Evolutionary conservation across 2,113 vertebrate species (phyloP).

Genomic region (Equus przewalskii): DNA sequence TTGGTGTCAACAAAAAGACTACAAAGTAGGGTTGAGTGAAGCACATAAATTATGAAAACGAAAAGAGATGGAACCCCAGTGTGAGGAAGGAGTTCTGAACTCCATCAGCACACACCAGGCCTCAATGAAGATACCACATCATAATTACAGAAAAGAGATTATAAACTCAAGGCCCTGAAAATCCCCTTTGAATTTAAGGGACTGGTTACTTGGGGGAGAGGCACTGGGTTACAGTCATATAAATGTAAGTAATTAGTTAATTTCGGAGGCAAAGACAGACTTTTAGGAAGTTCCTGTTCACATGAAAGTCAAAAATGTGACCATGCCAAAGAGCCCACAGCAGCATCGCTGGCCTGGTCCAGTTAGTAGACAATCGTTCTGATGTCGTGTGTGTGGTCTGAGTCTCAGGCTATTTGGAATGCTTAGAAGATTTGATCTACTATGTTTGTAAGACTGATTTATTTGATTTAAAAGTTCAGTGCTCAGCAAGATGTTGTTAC

Average conservation of each 20-base stretch:
- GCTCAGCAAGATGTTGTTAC: neutral
- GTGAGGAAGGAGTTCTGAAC: neutral
- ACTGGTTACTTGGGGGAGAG: neutral
- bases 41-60: neutral
- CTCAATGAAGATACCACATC: neutral
- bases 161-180: neutral
- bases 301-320: neutral
- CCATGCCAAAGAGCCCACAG: neutral
- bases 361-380: neutral
- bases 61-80: neutral
- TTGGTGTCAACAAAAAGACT: neutral
- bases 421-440: neutral
- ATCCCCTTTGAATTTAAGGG: neutral
- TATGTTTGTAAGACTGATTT: conserved; percentile 7
- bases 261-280: neutral
- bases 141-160: neutral
- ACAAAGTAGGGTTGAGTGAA: neutral
- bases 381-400: neutral
- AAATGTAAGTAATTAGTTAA: neutral
- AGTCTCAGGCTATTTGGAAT: neutral
- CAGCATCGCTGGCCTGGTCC: neutral
- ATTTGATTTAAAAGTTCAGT: neutral
- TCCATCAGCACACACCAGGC: neutral
- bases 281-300: neutral
- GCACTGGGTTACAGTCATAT: neutral